Conservation (phyloP, 2,888 invertebrate species). For the Papilio gigon region DNA sequence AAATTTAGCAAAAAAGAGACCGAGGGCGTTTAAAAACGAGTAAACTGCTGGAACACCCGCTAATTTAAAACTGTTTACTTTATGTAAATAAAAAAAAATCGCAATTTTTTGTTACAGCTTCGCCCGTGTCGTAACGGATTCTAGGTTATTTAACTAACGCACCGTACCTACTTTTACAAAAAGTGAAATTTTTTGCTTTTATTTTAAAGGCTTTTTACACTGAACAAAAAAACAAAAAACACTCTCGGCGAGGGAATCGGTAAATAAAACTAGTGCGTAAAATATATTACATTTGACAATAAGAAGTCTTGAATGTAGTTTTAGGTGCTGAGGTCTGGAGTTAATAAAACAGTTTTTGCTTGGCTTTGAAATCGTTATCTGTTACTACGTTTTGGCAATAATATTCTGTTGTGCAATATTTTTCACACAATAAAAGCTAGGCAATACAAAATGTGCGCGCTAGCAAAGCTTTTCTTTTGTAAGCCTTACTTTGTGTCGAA, state of each 20-base stretch:
- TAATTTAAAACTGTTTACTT: constrained; percentile 23
- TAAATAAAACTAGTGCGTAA: no score
- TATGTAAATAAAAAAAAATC: constrained; percentile 12
- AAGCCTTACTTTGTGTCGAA: constrained; percentile 35
- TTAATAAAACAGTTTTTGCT: no score
- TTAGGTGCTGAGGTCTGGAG: no score
- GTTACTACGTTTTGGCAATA: constrained; percentile 1
- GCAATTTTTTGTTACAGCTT: constrained; percentile 3
- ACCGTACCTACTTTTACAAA: not conserved
- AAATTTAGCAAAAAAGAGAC: constrained; percentile 14
- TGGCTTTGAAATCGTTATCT: not conserved
- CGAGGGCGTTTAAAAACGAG: constrained; percentile 7
- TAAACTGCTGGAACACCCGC: constrained; percentile 18
- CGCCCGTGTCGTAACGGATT: constrained; percentile 3
- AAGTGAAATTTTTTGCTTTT: not conserved
- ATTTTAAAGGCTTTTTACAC: not conserved
- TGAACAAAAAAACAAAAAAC: not conserved
- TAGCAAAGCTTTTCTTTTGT: constrained; percentile 36
- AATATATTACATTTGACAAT: no score
- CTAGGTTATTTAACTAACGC: constrained; percentile 17
- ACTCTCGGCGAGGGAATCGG: no score
- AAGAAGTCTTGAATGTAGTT: no score
- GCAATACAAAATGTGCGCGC: constrained; percentile 28
- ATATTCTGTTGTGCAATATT: constrained; percentile 25
- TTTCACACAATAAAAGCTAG: constrained; percentile 28